Percentiles rank a stretch among this genome's conserved stretches.
These are phyloP conservation scores for Eupithecia subumbrata DNA, from an alignment of 2,888 invertebrate genomes.

Conservation along the genomic window DNA sequence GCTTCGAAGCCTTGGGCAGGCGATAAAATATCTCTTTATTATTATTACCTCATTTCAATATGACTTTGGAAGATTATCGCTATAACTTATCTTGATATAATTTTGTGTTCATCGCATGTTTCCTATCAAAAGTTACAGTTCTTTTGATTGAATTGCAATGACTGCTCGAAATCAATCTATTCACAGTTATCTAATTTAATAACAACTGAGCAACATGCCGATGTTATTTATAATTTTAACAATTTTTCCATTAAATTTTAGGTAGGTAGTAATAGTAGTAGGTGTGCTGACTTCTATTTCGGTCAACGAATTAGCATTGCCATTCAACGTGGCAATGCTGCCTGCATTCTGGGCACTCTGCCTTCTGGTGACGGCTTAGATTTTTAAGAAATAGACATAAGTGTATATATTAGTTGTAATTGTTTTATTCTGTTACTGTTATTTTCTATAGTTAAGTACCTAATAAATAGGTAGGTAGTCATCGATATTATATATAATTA, in stretches of 20 bases:
- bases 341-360: no score
- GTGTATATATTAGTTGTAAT: no score
- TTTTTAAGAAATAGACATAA: no score
- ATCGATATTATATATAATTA: no score
- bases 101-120: background rate
- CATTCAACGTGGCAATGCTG: no score
- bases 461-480: no score
- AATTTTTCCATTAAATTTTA: background rate
- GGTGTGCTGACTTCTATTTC: no score
- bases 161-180: background rate
- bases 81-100: background rate
- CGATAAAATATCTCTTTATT: conserved; percentile 23
- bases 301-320: no score
- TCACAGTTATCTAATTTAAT: background rate
- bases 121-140: conserved; percentile 4
- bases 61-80: conserved; percentile 7
- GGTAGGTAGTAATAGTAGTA: no score
- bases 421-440: no score
- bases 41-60: conserved; percentile 10
- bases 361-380: no score
- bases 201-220: background rate
- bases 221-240: background rate
- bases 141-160: background rate
- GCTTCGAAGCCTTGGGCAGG: conserved; percentile 6
- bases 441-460: no score